phyloP scores from a whole-genome alignment of 2,888 invertebrate genomes.

The Amiota minor region DNA sequence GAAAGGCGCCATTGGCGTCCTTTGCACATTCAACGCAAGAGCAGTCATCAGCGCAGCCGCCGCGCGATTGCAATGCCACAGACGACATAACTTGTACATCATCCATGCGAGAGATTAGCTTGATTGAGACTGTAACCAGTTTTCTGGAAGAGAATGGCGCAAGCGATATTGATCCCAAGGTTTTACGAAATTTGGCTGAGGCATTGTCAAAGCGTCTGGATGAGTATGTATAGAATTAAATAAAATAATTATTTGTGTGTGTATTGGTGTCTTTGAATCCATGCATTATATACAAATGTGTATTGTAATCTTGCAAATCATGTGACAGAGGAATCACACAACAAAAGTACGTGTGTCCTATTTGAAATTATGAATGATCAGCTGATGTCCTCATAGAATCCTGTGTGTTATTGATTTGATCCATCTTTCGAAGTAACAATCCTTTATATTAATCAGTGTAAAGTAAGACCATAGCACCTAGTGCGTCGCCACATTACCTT shows the following conservation, averaged over 20 bases:
- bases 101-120: slow-evolving; percentile 59
- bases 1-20: neutral
- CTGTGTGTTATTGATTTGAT: neutral
- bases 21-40: slow-evolving; percentile 35
- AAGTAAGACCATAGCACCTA: neutral
- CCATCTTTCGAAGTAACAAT: neutral
- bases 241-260: neutral
- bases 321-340: too few relatives aligned
- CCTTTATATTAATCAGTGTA: neutral
- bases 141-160: slow-evolving; percentile 66
- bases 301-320: neutral
- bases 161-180: slow-evolving; percentile 57
- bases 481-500: slow-evolving; percentile 9
- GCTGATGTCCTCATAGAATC: slow-evolving; percentile 19
- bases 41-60: slow-evolving; percentile 53
- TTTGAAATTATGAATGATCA: neutral
- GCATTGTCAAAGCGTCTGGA: slow-evolving; percentile 63
- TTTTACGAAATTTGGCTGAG: slow-evolving; percentile 61
- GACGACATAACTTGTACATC: slow-evolving; percentile 46
- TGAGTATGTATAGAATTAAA: slow-evolving; percentile 60
- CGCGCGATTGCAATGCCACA: slow-evolving; percentile 40
- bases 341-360: too few relatives aligned
- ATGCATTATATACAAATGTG: slow-evolving; percentile 3
- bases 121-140: slow-evolving; percentile 65
- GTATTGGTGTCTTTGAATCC: neutral